Conservation (phyloP, 1,140 invertebrate genomes). For the Drosophila gunungcola region DNA sequence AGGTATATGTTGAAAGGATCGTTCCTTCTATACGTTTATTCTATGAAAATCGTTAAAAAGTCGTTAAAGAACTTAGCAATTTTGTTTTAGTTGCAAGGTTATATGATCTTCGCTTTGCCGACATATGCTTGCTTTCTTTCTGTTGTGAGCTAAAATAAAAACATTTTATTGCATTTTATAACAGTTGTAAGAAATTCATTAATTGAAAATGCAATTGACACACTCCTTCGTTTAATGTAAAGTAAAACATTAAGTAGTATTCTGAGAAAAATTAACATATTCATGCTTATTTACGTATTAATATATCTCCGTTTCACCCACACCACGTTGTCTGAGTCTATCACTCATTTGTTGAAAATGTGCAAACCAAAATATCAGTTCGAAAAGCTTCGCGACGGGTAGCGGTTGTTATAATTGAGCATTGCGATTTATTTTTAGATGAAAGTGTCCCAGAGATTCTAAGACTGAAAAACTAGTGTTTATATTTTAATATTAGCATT, state of each 20-base stretch:
- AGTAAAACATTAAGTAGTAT: conserved; percentile 5
- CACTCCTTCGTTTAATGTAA: background rate
- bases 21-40: too few relatives aligned
- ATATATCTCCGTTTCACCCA: background rate
- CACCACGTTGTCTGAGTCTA: conserved; percentile 16
- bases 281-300: background rate
- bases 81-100: too few relatives aligned
- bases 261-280: conserved; percentile 22
- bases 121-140: background rate
- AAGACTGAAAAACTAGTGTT: background rate
- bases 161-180: conserved; percentile 4
- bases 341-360: conserved; percentile 17
- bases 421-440: conserved; percentile 30
- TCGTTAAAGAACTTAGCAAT: too few relatives aligned
- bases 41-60: too few relatives aligned
- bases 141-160: conserved; percentile 3
- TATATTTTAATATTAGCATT: conserved; percentile 1
- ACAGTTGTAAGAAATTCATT: background rate
- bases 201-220: background rate
- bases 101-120: too few relatives aligned
- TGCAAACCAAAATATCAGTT: conserved; percentile 50
- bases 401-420: conserved; percentile 33
- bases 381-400: conserved; percentile 34
- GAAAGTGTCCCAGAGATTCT: background rate
- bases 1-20: too few relatives aligned